phyloP scores from a whole-genome alignment of 1,140 invertebrate species.

The Drosophila nannoptera region DNA sequence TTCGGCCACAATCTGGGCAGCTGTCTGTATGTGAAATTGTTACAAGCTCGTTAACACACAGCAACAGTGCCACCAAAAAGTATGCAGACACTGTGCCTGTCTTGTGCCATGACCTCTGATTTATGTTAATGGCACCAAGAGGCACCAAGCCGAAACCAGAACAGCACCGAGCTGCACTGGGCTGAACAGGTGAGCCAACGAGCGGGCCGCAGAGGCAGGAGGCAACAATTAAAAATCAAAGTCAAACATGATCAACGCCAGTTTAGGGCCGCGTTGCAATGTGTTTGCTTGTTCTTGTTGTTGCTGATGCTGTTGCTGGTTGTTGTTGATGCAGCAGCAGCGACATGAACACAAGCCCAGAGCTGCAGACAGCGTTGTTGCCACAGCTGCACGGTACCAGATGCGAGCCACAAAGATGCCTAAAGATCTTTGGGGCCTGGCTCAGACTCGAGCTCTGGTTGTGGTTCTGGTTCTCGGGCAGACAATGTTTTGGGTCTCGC shows the following conservation, averaged over 20 bases:
- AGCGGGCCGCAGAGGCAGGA: slow-evolving; percentile 45
- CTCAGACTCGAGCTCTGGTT: not conserved
- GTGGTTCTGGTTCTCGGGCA: slow-evolving; percentile 26
- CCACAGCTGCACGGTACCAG: not conserved
- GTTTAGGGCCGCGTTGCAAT: slow-evolving; percentile 73
- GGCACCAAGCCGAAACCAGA: slow-evolving; percentile 39
- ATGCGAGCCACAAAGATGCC: slow-evolving; percentile 16
- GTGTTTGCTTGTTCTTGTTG: slow-evolving; percentile 49
- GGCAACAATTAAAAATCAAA: slow-evolving; percentile 78
- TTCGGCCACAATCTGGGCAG: slow-evolving; percentile 8
- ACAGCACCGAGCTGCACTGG: slow-evolving; percentile 6
- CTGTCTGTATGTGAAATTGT: slow-evolving; percentile 69
- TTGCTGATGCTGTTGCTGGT: slow-evolving; percentile 33
- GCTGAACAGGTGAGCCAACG: too few species aligned
- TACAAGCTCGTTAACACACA: slow-evolving; percentile 76
- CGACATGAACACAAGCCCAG: slow-evolving; percentile 66
- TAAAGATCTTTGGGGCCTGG: slow-evolving; percentile 22
- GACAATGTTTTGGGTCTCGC: slow-evolving; percentile 41
- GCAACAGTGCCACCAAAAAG: slow-evolving; percentile 68
- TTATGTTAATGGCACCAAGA: slow-evolving; percentile 70
- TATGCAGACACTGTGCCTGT: slow-evolving; percentile 19
- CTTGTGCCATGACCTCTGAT: slow-evolving; percentile 71
- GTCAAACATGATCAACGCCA: slow-evolving; percentile 78
- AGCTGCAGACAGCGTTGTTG: slow-evolving; percentile 16
- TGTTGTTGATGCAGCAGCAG: slow-evolving; percentile 54